A percentile compares a stretch with the other conserved stretches of the same genome.
phyloP scores from a whole-genome alignment of 2,113 vertebrate species.

The Oncorhynchus gorbuscha region DNA sequence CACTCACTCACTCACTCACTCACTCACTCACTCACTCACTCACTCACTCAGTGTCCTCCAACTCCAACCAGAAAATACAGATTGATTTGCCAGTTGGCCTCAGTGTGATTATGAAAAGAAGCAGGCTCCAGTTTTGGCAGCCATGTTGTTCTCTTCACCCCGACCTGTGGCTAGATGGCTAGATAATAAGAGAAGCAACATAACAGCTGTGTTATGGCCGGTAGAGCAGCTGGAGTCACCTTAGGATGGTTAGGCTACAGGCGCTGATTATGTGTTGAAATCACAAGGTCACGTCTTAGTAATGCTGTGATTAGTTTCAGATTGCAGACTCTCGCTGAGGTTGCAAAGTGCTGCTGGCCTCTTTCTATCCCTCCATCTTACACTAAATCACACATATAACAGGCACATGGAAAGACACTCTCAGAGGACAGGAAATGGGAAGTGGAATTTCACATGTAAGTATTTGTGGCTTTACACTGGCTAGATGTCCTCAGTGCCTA shows the following conservation, averaged over 20 bases:
- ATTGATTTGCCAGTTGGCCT: conserved; percentile 9
- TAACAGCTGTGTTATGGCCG: not conserved
- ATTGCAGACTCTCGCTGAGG: not conserved
- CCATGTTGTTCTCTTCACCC: not conserved
- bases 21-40: too few relatives aligned
- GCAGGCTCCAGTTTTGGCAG: conserved; percentile 15
- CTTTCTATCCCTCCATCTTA: not conserved
- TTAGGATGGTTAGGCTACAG: not conserved
- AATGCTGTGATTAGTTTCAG: not conserved
- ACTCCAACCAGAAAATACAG: conserved; percentile 5
- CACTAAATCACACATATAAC: not conserved
- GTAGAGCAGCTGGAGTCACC: not conserved
- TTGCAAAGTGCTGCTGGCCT: not conserved
- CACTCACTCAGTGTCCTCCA: too few relatives aligned
- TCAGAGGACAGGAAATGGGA: not conserved
- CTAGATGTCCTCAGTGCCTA: not conserved
- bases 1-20: too few relatives aligned
- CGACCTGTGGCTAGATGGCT: not conserved
- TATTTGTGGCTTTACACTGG: not conserved
- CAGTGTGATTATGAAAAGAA: conserved; percentile 28
- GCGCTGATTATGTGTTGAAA: not conserved
- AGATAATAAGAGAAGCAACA: not conserved
- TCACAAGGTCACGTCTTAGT: not conserved
- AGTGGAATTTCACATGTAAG: not conserved
- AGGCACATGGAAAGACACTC: conserved; percentile 1